Evolutionary conservation across 2,888 invertebrate genomes (phyloP).

Genomic region (Lottia gigantea): DNA sequence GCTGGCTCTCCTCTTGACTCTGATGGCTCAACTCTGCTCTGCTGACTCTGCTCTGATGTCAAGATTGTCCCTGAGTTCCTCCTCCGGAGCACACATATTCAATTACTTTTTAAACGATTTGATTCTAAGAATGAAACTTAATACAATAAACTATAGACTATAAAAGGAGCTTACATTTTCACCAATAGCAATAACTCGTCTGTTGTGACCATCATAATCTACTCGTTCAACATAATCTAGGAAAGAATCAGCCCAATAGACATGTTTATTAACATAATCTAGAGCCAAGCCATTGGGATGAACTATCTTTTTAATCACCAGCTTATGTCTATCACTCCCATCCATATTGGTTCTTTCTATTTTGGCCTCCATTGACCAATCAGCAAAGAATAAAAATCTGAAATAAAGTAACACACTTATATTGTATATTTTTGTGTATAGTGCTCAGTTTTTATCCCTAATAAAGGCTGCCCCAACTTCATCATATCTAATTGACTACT

Average conservation of each 20-base stretch:
- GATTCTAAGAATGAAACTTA: no score
- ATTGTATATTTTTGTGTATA: no score
- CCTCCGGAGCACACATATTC: no score
- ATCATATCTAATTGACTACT: no score
- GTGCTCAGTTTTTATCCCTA: no score
- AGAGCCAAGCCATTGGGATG: conserved; percentile 88
- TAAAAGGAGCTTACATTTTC: conserved; percentile 27
- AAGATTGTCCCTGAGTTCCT: no score
- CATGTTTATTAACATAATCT: conserved; percentile 77
- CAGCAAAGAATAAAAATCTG: conserved; percentile 89
- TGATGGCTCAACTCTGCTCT: no score
- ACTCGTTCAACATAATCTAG: conserved; percentile 74
- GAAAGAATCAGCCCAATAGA: conserved; percentile 89
- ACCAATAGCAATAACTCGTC: conserved; percentile 34
- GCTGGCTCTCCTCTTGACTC: no score
- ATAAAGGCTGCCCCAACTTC: no score
- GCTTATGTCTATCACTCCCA: conserved; percentile 76
- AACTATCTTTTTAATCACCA: conserved; percentile 77
- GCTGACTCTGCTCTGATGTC: no score
- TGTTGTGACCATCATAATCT: conserved; percentile 79
- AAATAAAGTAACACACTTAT: conserved; percentile 33
- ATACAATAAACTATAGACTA: no score
- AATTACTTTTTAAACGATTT: no score
- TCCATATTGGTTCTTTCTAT: conserved; percentile 89
- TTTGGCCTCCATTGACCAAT: conserved; percentile 83